phyloP scores from a whole-genome alignment of 2,797 vertebrate species.

The Myiothlypis coronata region DNA sequence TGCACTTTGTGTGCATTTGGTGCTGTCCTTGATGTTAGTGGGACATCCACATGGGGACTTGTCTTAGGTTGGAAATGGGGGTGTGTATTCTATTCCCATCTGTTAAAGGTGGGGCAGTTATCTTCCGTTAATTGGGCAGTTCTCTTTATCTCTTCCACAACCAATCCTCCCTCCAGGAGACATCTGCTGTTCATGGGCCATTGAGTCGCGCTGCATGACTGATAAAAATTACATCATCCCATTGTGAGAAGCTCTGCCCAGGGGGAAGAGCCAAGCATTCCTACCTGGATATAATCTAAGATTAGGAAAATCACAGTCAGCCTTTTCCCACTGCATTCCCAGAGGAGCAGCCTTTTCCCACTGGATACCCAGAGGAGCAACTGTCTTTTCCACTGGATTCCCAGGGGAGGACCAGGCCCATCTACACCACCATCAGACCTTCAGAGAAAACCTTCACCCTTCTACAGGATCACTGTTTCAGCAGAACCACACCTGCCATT shows the following conservation, averaged over 20 bases:
- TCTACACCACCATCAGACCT: not conserved
- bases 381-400: not conserved
- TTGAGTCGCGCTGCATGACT: not conserved
- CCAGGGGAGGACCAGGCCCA: not conserved
- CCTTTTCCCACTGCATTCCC: not conserved
- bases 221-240: not conserved
- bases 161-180: not conserved
- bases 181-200: not conserved
- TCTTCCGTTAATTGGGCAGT: not conserved
- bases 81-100: not conserved
- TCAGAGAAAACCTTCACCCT: not conserved
- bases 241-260: not conserved
- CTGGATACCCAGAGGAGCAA: not conserved
- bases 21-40: not conserved
- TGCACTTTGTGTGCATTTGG: accelerated
- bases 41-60: not conserved
- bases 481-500: not conserved
- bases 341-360: not conserved
- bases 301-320: not conserved
- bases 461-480: not conserved
- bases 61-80: not conserved
- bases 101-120: not conserved
- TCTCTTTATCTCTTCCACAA: not conserved
- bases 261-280: not conserved
- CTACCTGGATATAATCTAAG: not conserved